Evolutionary conservation across 2,888 invertebrate species (phyloP).

Genomic region (Leptopilina myrica): DNA sequence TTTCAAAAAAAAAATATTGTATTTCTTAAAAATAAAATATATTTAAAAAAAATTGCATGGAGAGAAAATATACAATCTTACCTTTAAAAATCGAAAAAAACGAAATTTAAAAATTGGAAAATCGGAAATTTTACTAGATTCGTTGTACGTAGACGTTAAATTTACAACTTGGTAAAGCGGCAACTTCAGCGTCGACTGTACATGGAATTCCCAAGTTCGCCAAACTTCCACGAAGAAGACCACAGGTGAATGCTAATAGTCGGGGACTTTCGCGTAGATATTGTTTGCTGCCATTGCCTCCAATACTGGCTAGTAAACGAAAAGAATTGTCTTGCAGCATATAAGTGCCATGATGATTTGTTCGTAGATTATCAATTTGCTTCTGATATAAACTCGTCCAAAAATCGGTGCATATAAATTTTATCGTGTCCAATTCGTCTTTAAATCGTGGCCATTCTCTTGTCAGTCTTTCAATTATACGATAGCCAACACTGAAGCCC

Average conservation of each 20-base stretch:
- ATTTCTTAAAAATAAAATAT: background rate
- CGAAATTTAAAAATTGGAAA: background rate
- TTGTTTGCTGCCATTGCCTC: conserved; percentile 88
- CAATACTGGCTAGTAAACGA: conserved; percentile 90
- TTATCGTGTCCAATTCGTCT: conserved; percentile 98
- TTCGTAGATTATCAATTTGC: conserved; percentile 97
- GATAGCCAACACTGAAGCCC: conserved; percentile 90
- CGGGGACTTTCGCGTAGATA: conserved; percentile 94
- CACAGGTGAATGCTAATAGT: conserved; percentile 96
- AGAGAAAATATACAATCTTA: conserved; percentile 10
- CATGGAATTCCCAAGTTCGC: conserved; percentile 96
- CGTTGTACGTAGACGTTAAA: conserved; percentile 94
- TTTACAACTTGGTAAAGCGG: conserved; percentile 93
- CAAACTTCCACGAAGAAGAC: conserved; percentile 94
- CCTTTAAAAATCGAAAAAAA: conserved; percentile 4
- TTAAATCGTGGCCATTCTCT: conserved; percentile 95
- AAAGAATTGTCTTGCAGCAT: conserved; percentile 98
- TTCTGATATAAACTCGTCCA: conserved; percentile 99
- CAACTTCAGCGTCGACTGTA: conserved; percentile 96
- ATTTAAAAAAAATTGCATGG: background rate
- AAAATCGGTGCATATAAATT: conserved; percentile 99
- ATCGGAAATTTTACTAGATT: conserved; percentile 57
- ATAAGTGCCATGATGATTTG: conserved; percentile 99
- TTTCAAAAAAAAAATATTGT: conserved; percentile 6
- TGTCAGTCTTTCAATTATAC: conserved; percentile 91